These are phyloP conservation scores for Zaprionus ornatus DNA, from an alignment of 1,140 invertebrate genomes.

Conservation along the genomic window DNA sequence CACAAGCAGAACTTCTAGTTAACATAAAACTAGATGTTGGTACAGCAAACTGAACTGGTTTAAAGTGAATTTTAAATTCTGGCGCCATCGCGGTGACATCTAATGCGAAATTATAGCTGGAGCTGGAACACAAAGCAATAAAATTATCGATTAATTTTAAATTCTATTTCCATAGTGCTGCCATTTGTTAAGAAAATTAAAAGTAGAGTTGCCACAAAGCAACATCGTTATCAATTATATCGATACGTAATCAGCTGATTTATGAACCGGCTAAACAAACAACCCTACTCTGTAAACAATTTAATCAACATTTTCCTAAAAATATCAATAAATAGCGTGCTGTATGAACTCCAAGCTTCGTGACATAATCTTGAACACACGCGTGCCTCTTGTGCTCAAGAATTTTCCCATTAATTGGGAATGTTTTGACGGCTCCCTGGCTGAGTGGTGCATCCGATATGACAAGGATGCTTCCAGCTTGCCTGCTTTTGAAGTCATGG, in stretches of 20 bases:
- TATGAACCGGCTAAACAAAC: not conserved
- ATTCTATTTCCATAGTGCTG: too few species aligned
- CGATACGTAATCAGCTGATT: conserved; percentile 8
- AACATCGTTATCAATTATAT: not conserved
- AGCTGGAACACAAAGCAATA: not conserved
- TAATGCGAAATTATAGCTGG: not conserved
- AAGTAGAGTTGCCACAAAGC: not conserved
- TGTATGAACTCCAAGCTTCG: conserved; percentile 46
- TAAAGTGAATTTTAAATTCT: not conserved
- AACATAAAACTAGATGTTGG: too few species aligned
- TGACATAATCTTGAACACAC: conserved; percentile 71
- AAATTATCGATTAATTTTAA: not conserved
- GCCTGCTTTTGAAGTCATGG: conserved; percentile 84
- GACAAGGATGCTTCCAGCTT: conserved; percentile 67
- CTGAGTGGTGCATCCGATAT: conserved; percentile 85
- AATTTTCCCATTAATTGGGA: conserved; percentile 67
- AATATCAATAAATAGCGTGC: not conserved
- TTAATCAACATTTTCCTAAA: not conserved
- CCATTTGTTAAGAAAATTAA: not conserved
- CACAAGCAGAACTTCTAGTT: not conserved
- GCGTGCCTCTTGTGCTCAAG: conserved; percentile 60
- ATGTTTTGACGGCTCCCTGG: conserved; percentile 68
- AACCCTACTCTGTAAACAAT: not conserved
- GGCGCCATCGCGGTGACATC: not conserved
- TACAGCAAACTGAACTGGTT: not conserved